phyloP scores from a whole-genome alignment of 1,140 invertebrate species.

The Wiebesia pumilae region DNA sequence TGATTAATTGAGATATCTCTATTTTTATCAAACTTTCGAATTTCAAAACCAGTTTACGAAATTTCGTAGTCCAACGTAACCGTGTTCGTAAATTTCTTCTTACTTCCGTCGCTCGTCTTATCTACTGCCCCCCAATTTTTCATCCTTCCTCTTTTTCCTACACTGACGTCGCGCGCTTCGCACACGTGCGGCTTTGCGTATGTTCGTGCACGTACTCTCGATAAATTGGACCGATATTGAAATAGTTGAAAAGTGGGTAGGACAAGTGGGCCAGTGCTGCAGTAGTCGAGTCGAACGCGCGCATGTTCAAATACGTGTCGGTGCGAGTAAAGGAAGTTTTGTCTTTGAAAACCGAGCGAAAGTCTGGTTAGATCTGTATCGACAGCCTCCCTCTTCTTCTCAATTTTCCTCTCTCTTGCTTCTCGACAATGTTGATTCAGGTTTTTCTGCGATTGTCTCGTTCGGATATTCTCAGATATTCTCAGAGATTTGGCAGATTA shows the following conservation, averaged over 20 bases:
- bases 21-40: too few relatives aligned
- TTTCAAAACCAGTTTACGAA: too few relatives aligned
- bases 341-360: conserved; percentile 36
- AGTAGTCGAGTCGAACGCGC: not conserved
- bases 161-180: not conserved
- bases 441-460: conserved; percentile 8
- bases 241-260: conserved; percentile 39
- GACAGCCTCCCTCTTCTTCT: not conserved
- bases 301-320: not conserved
- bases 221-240: conserved; percentile 45
- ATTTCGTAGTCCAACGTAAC: too few relatives aligned
- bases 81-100: too few relatives aligned
- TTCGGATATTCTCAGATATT: conserved; percentile 38
- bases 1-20: too few relatives aligned
- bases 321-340: not conserved
- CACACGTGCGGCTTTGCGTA: not conserved
- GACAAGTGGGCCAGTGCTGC: not conserved
- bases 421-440: not conserved
- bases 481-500: too few relatives aligned
- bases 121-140: too few relatives aligned
- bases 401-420: not conserved
- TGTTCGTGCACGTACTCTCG: not conserved
- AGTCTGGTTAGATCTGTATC: conserved; percentile 42
- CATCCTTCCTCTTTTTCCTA: not conserved
- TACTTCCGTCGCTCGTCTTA: too few relatives aligned